phyloP scores from a whole-genome alignment of 2,888 invertebrate genomes.

The Neelides folsomi region DNA sequence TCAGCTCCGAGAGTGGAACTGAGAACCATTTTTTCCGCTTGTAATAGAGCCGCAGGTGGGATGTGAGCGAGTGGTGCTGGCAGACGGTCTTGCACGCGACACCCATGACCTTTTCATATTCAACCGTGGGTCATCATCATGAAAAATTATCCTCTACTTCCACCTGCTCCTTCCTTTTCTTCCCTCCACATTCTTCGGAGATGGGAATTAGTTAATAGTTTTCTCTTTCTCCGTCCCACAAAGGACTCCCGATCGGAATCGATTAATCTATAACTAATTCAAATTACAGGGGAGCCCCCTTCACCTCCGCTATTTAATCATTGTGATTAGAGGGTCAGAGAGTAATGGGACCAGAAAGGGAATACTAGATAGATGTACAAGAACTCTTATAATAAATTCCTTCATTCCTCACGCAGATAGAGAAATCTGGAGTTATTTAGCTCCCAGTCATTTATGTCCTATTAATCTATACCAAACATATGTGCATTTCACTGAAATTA shows the following conservation, averaged over 20 bases:
- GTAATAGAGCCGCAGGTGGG: slow-evolving; percentile 20
- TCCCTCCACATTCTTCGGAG: slow-evolving; percentile 1
- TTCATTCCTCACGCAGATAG: too few species aligned
- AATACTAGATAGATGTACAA: too few species aligned
- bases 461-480: too few species aligned
- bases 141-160: slow-evolving; percentile 13
- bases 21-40: slow-evolving; percentile 5
- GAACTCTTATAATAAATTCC: too few species aligned
- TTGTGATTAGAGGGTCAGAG: too few species aligned
- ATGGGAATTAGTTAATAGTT: too few species aligned
- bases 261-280: slow-evolving; percentile 11
- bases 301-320: too few species aligned
- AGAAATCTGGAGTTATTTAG: too few species aligned
- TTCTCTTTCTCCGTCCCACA: neutral
- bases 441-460: too few species aligned
- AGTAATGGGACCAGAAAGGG: too few species aligned
- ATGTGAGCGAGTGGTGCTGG: slow-evolving; percentile 17
- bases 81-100: slow-evolving; percentile 31
- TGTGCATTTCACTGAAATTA: too few species aligned
- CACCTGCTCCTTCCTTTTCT: slow-evolving; percentile 5
- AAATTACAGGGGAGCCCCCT: neutral
- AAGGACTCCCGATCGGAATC: slow-evolving; percentile 6
- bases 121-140: slow-evolving; percentile 18
- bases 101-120: slow-evolving; percentile 21
- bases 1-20: slow-evolving; percentile 5